Conservation (phyloP, 2,888 invertebrate genomes). For the Chymomyza procnemis region DNA sequence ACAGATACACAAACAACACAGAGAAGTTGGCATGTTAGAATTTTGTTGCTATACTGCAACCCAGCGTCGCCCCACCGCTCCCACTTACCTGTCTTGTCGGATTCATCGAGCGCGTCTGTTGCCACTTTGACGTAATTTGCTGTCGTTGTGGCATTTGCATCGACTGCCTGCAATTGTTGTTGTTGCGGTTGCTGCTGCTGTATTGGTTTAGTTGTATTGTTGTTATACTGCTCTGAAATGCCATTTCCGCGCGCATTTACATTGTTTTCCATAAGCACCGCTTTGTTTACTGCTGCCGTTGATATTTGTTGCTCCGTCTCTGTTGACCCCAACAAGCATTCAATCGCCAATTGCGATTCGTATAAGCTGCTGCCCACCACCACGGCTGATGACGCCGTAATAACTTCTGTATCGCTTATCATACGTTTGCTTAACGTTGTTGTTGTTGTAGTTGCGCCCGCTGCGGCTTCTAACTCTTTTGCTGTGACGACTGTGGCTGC, state of each 20-base stretch:
- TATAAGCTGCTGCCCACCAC: constrained; percentile 13
- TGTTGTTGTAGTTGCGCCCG: neutral
- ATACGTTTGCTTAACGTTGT: neutral
- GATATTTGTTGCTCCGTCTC: neutral
- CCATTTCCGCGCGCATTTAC: constrained; percentile 40
- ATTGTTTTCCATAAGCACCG: constrained; percentile 37
- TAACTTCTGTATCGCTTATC: constrained; percentile 35
- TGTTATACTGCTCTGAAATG: constrained; percentile 22
- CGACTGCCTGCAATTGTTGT: constrained; percentile 22
- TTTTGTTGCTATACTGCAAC: too few relatives aligned
- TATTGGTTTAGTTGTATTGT: constrained; percentile 32
- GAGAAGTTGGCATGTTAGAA: neutral
- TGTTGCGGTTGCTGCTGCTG: constrained; percentile 28
- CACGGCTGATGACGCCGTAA: constrained; percentile 35
- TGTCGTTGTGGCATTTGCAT: constrained; percentile 48
- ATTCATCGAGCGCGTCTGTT: constrained; percentile 26
- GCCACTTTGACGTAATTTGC: constrained; percentile 47
- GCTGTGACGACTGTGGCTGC: too few relatives aligned
- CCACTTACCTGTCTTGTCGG: constrained; percentile 40
- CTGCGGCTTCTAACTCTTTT: constrained; percentile 1
- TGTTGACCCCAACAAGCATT: constrained; percentile 4
- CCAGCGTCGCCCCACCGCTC: too few relatives aligned
- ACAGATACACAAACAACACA: neutral
- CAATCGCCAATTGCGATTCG: constrained; percentile 36
- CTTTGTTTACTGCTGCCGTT: constrained; percentile 28